phyloP scores from a whole-genome alignment of 2,888 invertebrate species.

The Eurois occulta region DNA sequence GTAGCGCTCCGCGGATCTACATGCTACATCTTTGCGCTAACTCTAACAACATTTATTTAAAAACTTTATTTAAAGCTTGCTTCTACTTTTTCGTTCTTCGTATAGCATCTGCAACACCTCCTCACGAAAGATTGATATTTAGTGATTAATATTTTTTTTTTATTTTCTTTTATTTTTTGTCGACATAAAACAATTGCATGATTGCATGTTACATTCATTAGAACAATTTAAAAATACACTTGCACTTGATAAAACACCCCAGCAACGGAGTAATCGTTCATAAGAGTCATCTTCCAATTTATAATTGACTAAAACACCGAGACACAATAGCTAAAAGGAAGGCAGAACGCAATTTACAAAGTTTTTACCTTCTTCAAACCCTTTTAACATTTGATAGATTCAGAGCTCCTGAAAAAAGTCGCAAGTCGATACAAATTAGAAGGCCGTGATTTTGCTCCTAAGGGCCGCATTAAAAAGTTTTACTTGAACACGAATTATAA shows the following conservation, averaged over 20 bases:
- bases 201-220: no score
- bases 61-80: not conserved
- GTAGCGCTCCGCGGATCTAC: not conserved
- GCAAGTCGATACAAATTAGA: slow-evolving; percentile 60
- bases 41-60: not conserved
- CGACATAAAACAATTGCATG: no score
- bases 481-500: slow-evolving; percentile 43
- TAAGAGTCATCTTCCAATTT: slow-evolving; percentile 56
- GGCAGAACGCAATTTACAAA: slow-evolving; percentile 72
- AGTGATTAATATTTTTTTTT: not conserved
- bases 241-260: not conserved
- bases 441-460: slow-evolving; percentile 38
- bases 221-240: not conserved
- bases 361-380: slow-evolving; percentile 69
- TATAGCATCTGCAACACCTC: no score
- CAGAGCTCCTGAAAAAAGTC: slow-evolving; percentile 62
- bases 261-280: slow-evolving; percentile 17
- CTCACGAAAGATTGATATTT: not conserved
- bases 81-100: not conserved
- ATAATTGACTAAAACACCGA: slow-evolving; percentile 71
- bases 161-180: no score
- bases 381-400: slow-evolving; percentile 70
- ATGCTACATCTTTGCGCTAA: not conserved
- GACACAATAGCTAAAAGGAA: slow-evolving; percentile 69
- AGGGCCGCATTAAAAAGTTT: slow-evolving; percentile 53